Evolutionary conservation across 2,797 vertebrate genomes (phyloP).

Genomic region (Cichlasoma orientale): DNA sequence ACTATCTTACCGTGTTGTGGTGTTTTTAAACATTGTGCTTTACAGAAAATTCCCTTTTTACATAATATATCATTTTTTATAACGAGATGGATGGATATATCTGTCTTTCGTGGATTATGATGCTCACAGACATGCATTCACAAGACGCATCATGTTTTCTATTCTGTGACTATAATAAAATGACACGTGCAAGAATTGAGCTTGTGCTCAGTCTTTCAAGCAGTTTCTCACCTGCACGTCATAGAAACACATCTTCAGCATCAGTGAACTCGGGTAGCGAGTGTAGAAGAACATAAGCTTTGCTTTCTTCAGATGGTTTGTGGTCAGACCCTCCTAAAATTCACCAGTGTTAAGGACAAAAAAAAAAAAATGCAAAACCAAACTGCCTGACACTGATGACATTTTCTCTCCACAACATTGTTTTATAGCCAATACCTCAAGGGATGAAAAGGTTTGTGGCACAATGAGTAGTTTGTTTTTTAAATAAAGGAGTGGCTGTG

Average conservation of each 20-base stretch:
- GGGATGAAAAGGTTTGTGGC: neutral
- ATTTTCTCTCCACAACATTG: conserved; percentile 16
- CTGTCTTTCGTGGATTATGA: neutral
- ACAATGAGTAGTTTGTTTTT: neutral
- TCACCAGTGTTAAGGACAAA: conserved; percentile 76
- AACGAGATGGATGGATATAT: neutral
- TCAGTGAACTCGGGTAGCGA: conserved; percentile 88
- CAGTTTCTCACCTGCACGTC: conserved; percentile 87
- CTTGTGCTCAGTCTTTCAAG: neutral
- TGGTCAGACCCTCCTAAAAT: conserved; percentile 87
- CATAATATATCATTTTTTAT: neutral
- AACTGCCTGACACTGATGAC: neutral
- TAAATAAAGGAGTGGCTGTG: neutral
- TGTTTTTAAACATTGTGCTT: neutral
- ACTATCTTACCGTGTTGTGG: neutral
- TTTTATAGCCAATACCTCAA: neutral
- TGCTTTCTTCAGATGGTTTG: conserved; percentile 90
- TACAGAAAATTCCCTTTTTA: too few relatives aligned
- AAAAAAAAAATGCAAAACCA: conserved; percentile 1
- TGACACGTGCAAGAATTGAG: neutral
- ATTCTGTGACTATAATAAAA: neutral
- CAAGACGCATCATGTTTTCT: neutral
- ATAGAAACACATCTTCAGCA: conserved; percentile 88
- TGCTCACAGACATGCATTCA: neutral
- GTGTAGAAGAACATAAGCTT: conserved; percentile 95